A percentile compares a stretch with the other conserved stretches of the same genome.
phyloP scores from a whole-genome alignment of 2,888 invertebrate species.

The Amphipoea lucens region DNA sequence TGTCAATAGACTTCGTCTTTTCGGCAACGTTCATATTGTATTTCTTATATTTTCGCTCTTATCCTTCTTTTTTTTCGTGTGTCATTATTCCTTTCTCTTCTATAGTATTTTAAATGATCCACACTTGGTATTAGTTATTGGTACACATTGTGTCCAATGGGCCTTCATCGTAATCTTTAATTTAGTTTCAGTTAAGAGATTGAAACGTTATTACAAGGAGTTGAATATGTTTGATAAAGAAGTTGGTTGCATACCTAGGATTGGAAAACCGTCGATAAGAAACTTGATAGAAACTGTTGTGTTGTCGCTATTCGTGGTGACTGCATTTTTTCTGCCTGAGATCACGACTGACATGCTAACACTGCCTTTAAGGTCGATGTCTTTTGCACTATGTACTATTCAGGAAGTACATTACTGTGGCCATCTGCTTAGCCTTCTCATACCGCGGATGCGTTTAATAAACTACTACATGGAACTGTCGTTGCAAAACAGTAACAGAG shows the following conservation, averaged over 20 bases:
- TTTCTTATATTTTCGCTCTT: conserved; percentile 28
- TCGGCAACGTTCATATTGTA: conserved; percentile 58
- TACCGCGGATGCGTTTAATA: conserved; percentile 76
- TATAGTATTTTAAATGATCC: conserved; percentile 12
- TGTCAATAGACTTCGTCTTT: conserved; percentile 66
- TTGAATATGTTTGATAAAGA: conserved; percentile 74
- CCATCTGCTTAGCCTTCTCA: conserved; percentile 76
- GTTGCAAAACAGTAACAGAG: conserved; percentile 59
- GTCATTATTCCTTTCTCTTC: conserved; percentile 4
- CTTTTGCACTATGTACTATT: conserved; percentile 59
- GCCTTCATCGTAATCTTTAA: conserved; percentile 64
- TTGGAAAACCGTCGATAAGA: conserved; percentile 63
- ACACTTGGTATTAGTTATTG: background rate
- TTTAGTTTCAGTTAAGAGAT: conserved; percentile 67
- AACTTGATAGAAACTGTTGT: conserved; percentile 57
- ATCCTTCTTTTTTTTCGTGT: conserved; percentile 6
- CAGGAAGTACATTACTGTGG: conserved; percentile 76
- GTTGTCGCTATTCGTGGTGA: conserved; percentile 8
- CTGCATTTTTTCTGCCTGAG: background rate
- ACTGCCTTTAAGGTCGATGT: conserved; percentile 44
- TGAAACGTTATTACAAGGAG: conserved; percentile 72
- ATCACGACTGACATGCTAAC: background rate
- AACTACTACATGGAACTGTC: conserved; percentile 76
- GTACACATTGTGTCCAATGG: conserved; percentile 52
- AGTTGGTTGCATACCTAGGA: conserved; percentile 72